Conservation (phyloP, 2,888 invertebrate genomes). For the Apamea sordens region DNA sequence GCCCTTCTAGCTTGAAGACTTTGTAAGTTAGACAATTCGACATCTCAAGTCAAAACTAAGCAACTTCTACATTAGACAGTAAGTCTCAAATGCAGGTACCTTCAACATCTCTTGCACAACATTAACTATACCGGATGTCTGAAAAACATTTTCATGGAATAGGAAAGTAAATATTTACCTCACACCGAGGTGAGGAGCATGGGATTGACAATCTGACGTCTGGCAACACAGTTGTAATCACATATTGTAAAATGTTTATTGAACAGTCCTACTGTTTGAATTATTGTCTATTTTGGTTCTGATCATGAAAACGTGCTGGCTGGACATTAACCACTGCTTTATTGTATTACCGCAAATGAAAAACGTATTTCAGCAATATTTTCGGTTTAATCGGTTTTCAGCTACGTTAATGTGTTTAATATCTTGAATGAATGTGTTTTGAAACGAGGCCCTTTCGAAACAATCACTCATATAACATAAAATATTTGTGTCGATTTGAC, state of each 20-base stretch:
- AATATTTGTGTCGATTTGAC: conserved; percentile 33
- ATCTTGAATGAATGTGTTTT: conserved; percentile 29
- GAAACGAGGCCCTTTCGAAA: conserved; percentile 33
- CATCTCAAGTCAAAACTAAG: not conserved
- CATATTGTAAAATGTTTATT: conserved; percentile 45
- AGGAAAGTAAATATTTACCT: conserved; percentile 44
- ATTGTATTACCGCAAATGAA: conserved; percentile 1
- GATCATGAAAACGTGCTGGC: conserved; percentile 34
- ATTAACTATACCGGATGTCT: not conserved
- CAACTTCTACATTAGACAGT: not conserved
- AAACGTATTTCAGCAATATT: conserved; percentile 5
- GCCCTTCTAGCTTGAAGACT: not conserved
- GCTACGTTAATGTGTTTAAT: conserved; percentile 41
- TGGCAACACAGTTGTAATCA: conserved; percentile 22
- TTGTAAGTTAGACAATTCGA: not conserved
- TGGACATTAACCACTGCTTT: conserved; percentile 22
- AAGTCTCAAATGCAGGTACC: not conserved
- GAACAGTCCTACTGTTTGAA: conserved; percentile 42
- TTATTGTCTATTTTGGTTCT: conserved; percentile 49
- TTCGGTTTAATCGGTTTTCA: conserved; percentile 30
- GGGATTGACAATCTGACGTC: conserved; percentile 43
- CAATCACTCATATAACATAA: conserved; percentile 25
- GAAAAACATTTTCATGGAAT: conserved; percentile 30
- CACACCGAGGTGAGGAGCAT: conserved; percentile 13
- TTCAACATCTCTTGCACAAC: not conserved